Percentiles rank a stretch among this genome's conserved stretches.
Conservation (phyloP, 1,140 invertebrate species). For the Notospermus geniculatus region DNA sequence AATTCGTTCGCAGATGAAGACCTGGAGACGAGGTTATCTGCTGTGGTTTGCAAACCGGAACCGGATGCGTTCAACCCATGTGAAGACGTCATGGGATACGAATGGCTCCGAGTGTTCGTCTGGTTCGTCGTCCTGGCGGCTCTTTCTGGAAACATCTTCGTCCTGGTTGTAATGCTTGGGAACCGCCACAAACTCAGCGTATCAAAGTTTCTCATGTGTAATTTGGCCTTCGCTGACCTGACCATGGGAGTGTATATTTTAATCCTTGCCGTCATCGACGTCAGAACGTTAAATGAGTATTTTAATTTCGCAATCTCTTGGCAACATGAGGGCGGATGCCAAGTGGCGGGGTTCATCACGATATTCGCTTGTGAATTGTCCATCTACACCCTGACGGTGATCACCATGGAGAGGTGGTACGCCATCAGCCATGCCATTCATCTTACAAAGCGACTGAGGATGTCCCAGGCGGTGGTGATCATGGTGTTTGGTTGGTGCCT, state of each 20-base stretch:
- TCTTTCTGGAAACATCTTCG: conserved; percentile 73
- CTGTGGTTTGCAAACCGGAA: conserved; percentile 71
- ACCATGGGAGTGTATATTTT: conserved; percentile 91
- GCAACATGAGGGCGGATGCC: conserved; percentile 93
- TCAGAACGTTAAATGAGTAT: conserved; percentile 94
- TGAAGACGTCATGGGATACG: conserved; percentile 86
- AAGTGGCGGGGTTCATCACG: conserved; percentile 91
- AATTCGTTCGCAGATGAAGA: conserved; percentile 3
- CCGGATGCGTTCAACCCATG: conserved; percentile 86
- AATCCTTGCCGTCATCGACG: conserved; percentile 92
- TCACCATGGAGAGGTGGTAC: conserved; percentile 92
- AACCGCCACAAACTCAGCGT: conserved; percentile 61
- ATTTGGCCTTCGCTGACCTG: conserved; percentile 79
- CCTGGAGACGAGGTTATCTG: conserved; percentile 13
- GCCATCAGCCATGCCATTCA: conserved; percentile 82
- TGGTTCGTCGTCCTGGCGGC: conserved; percentile 73
- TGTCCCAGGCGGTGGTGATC: conserved; percentile 71
- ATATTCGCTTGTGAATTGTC: conserved; percentile 93
- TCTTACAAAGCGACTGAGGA: conserved; percentile 68
- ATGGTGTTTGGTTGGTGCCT: conserved; percentile 93
- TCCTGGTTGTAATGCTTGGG: conserved; percentile 62
- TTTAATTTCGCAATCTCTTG: conserved; percentile 93
- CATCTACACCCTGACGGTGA: conserved; percentile 94
- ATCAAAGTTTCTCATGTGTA: conserved; percentile 83
- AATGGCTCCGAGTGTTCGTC: conserved; percentile 72